Base-by-base conservation (phyloP, 1,140 invertebrate genomes). In the Ooceraea biroi region DNA sequence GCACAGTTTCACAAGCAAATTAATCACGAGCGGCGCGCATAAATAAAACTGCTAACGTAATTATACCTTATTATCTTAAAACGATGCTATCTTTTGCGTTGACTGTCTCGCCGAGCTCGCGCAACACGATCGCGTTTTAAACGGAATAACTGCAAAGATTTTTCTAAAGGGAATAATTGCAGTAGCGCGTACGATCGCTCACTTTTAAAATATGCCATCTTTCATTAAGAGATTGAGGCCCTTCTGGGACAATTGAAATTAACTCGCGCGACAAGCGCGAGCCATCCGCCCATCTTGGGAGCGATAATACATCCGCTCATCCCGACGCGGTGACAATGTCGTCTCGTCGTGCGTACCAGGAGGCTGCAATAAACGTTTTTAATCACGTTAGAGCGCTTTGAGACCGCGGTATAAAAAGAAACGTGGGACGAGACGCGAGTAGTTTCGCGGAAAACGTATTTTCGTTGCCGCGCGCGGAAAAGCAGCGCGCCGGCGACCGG, bases 381-480 rank as follows among this genome's bases (percentile, higher is more conserved):
- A 78, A 78, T 78, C 55, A 68, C 61, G 60, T 65, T 36, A 66
- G 72, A 61, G 55, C 52, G n/a, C 44, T 66, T 66, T 50, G 44
- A 50, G 61, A 66, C 27, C 60, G 61, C 46, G 27, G 41, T 12
- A 3, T 50, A 50, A 48, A 74, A 46, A 63, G 14, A 46, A 7
- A 36, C 36, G n/a, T 8, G 25, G 1, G 0, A n/a, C n/a, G 19
- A 30, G 27, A n/a, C 5, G n/a, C 3, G 27, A 19, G 7, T 1
- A 17, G 65, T 57, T 68, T 58, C 84, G 57, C 52, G 30, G 69
- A 36, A 71, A 77, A 77, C 69, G 61, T 76, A 82, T 82, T 82
- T 58, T 50, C 48, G 58, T 60, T 68, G 19, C 50, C 44, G 30
- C 80, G 66, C 61, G 17, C 46, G 52, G 60, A 17, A 52, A 65